Evolutionary conservation across 2,888 invertebrate genomes (phyloP).

Genomic region (Heliconius cydno): DNA sequence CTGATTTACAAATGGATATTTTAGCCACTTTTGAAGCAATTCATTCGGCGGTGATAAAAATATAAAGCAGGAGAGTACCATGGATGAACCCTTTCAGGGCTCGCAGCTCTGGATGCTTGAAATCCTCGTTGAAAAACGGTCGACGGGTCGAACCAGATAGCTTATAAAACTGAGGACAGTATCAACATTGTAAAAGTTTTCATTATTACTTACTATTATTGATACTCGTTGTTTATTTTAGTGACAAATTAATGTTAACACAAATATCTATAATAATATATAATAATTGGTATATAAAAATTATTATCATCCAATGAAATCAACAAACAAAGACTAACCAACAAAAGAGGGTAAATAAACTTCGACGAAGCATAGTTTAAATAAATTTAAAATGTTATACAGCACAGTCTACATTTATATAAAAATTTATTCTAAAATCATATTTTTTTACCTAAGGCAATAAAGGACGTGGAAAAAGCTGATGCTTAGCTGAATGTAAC

Average conservation of each 20-base stretch:
- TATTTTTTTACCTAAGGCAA: background rate
- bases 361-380: background rate
- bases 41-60: conserved; percentile 73
- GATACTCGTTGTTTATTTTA: background rate
- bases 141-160: conserved; percentile 66
- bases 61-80: conserved; percentile 69
- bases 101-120: conserved; percentile 62
- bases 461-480: conserved; percentile 21
- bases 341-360: background rate
- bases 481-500: conserved; percentile 44
- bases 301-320: background rate
- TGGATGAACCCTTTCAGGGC: conserved; percentile 72
- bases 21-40: conserved; percentile 67
- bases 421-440: background rate
- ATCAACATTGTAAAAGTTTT: conserved; percentile 16
- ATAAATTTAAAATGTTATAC: background rate
- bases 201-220: background rate
- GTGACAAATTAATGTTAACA: background rate
- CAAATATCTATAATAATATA: no score
- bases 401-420: background rate
- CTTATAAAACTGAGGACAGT: conserved; percentile 55
- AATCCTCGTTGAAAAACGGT: conserved; percentile 74
- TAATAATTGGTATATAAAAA: no score
- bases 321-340: background rate
- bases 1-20: conserved; percentile 66